These are phyloP conservation scores for Batillaria attramentaria DNA, from an alignment of 1,140 invertebrate genomes.

Conservation along the genomic window DNA sequence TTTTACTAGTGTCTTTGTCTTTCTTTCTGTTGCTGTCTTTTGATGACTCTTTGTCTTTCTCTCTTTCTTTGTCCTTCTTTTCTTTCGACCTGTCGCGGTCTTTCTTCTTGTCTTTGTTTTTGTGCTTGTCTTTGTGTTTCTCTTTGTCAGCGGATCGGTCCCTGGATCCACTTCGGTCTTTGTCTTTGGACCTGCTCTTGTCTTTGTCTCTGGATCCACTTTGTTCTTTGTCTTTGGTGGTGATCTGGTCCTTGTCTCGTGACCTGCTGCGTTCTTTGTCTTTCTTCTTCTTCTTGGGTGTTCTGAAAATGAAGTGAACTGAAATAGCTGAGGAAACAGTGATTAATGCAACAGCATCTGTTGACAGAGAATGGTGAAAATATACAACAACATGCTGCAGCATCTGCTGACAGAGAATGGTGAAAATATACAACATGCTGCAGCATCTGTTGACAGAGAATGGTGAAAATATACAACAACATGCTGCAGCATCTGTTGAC, in stretches of 20 bases:
- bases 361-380: neutral
- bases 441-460: too few relatives aligned
- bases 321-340: neutral
- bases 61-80: neutral
- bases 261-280: conserved; percentile 30
- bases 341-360: neutral
- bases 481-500: too few relatives aligned
- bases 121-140: conserved; percentile 3
- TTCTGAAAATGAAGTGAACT: conserved; percentile 29
- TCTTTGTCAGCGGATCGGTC: conserved; percentile 7
- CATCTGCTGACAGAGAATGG: neutral
- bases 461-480: too few relatives aligned
- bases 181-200: conserved; percentile 10
- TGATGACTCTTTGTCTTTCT: neutral
- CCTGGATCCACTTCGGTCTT: conserved; percentile 14
- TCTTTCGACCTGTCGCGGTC: neutral
- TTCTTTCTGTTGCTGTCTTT: neutral
- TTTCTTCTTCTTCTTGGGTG: conserved; percentile 40
- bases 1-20: neutral
- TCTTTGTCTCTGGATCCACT: conserved; percentile 2
- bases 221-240: neutral
- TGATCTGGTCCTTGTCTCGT: conserved; percentile 10
- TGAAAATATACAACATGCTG: conserved; percentile 2
- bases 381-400: neutral
- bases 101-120: neutral